Conservation (phyloP, 2,113 vertebrate genomes). For the Lamprologus callipterus region DNA sequence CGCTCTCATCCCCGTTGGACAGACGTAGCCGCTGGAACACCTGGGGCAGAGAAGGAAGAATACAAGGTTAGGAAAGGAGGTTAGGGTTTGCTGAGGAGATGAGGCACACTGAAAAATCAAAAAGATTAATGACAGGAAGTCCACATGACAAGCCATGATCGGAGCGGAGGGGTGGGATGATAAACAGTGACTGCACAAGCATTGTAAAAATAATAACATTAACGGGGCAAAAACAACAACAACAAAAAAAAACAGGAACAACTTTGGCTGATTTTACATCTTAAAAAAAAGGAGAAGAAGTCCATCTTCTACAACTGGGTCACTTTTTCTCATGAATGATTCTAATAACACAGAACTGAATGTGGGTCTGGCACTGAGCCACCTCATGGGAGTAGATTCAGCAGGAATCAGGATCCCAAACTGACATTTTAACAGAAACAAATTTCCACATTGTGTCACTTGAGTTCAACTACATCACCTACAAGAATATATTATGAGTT, state of each 20-base stretch:
- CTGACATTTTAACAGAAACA: not conserved
- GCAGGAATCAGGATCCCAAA: not conserved
- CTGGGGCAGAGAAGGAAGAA: conserved; percentile 47
- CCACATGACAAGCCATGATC: not conserved
- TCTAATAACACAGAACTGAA: conserved; percentile 5
- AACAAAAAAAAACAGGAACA: not conserved
- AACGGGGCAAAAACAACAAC: not conserved
- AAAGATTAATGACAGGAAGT: not conserved
- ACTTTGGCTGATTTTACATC: not conserved
- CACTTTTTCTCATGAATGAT: conserved; percentile 7
- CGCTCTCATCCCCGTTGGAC: conserved; percentile 75
- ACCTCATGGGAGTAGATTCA: not conserved
- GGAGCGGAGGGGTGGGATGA: not conserved
- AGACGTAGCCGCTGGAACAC: conserved; percentile 79
- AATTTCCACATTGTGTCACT: conserved; percentile 16
- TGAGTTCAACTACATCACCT: not conserved
- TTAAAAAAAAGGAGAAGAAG: not conserved
- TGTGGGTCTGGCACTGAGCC: not conserved
- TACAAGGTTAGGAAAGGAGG: not conserved
- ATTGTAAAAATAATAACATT: not conserved
- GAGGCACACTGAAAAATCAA: not conserved
- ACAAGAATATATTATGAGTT: not conserved
- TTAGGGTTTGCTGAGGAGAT: not conserved
- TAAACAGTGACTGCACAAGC: not conserved
- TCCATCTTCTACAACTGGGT: not conserved